Evolutionary conservation across 2,797 vertebrate genomes (phyloP), one percentile per base, ranked within the genome.

Genomic region (Tangara arthus): DNA sequence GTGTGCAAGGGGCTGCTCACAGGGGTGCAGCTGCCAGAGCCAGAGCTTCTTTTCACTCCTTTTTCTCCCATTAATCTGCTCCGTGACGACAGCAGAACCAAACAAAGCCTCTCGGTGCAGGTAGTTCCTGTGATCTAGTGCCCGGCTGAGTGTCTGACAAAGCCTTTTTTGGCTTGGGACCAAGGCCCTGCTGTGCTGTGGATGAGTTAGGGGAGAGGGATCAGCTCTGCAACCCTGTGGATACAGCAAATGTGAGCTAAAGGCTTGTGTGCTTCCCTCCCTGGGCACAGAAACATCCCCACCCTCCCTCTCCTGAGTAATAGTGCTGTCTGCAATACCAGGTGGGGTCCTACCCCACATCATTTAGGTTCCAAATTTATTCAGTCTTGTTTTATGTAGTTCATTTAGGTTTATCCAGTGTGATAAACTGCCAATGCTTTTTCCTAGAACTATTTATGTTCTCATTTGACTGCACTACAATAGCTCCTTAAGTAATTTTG

Each of bases 31-130:
- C 93, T 91, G 75, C 84, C 2, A 2, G 68, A 71, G 60, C 0
- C 5, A 82, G 68, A 85, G 84, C 71, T 92, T 82, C 89, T 94
- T 93, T 71, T 88, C 79, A 47, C 84, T 92, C 57, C 57, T 91
- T 89, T 93, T 89, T 85, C 76, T 85, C 46, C 91, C 69, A 68
- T 94, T 81, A 82, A 82, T 94, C 71, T 82, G 37, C 87, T 82
- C 65, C 4, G 9, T 78, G 82, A 91, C 4, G 72, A 91, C 85
- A 86, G 80, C 80, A 95, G 90, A 83, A 46, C 80, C 82, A 94
- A 94, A 92, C 64, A 88, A 91, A 94, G 27, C 69, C 55, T 65
- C 90, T 65, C 4, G 1, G 77, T 55, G 82, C 93, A 95, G 91
- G 95, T 94, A 90, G 65, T 76, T 57, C 55, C 85, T 72, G 47